A percentile compares a stretch with the other conserved stretches of the same genome.
phyloP scores from a whole-genome alignment of 1,140 invertebrate species.

The Hermetia illucens region DNA sequence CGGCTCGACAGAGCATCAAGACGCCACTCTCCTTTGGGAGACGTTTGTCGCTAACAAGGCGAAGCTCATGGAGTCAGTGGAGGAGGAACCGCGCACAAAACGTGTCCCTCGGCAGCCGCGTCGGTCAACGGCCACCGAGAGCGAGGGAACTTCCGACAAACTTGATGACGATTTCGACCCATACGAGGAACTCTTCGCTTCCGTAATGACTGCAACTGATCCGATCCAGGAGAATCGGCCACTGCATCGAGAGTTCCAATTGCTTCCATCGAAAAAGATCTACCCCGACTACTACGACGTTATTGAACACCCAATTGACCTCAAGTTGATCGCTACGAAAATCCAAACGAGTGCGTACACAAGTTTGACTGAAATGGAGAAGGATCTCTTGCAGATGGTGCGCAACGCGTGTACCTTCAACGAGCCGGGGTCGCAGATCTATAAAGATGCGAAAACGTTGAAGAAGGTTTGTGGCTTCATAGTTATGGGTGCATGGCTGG shows the following conservation, averaged over 20 bases:
- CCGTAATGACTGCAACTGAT: slow-evolving; percentile 65
- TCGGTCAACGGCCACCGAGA: slow-evolving; percentile 27
- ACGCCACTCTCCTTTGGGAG: slow-evolving; percentile 83
- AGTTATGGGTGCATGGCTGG: background rate
- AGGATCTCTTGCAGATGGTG: slow-evolving; percentile 81
- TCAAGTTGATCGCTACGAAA: slow-evolving; percentile 83
- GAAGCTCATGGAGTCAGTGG: slow-evolving; percentile 31
- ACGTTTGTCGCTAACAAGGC: slow-evolving; percentile 48
- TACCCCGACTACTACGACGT: slow-evolving; percentile 97
- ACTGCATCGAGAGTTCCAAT: slow-evolving; percentile 72
- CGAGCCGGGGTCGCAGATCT: slow-evolving; percentile 91
- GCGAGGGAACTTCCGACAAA: slow-evolving; percentile 52
- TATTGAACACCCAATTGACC: slow-evolving; percentile 89
- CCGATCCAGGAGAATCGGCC: slow-evolving; percentile 64
- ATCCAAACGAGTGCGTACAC: slow-evolving; percentile 74
- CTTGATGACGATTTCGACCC: slow-evolving; percentile 54
- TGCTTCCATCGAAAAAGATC: slow-evolving; percentile 76
- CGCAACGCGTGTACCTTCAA: slow-evolving; percentile 94
- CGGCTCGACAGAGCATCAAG: slow-evolving; percentile 73
- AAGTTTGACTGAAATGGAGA: slow-evolving; percentile 69
- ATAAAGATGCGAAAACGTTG: slow-evolving; percentile 84
- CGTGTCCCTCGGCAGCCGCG: slow-evolving; percentile 18
- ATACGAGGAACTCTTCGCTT: slow-evolving; percentile 67
- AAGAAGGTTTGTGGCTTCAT: slow-evolving; percentile 64
- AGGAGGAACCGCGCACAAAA: slow-evolving; percentile 23